Evolutionary conservation across 2,113 vertebrate species (phyloP).

Genomic region (Oenanthe melanoleuca): DNA sequence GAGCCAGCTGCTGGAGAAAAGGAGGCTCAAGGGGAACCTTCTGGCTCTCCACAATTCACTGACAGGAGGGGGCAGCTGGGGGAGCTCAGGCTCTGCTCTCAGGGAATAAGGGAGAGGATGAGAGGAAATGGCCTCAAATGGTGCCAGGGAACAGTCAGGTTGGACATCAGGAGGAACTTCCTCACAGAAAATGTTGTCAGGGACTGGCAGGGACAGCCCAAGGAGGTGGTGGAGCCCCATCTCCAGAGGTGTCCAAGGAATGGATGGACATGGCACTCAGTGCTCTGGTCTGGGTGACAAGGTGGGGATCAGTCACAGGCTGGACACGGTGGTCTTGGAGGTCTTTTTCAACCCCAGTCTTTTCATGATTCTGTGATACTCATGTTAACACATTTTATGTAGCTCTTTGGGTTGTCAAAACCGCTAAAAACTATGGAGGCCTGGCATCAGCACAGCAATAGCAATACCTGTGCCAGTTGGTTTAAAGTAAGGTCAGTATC

Average conservation of each 20-base stretch:
- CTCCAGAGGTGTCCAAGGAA: background rate
- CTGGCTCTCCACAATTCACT: background rate
- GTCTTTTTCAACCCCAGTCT: background rate
- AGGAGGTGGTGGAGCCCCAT: background rate
- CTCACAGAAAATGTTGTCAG: rapidly evolving
- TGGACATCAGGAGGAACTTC: background rate
- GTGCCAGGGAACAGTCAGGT: background rate
- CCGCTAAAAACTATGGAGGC: background rate
- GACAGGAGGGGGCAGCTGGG: background rate
- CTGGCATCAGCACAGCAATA: background rate
- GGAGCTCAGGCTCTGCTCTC: rapidly evolving
- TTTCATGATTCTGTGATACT: background rate
- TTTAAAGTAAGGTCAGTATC: background rate
- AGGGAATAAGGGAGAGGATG: background rate
- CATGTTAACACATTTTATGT: background rate
- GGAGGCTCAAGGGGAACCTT: background rate
- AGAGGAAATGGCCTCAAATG: background rate
- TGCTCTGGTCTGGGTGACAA: background rate
- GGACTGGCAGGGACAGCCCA: background rate
- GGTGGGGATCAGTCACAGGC: background rate
- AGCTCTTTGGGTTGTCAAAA: background rate
- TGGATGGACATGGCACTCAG: rapidly evolving
- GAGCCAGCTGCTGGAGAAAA: background rate
- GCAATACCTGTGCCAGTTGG: rapidly evolving
- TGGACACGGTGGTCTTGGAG: background rate